These are phyloP conservation scores for Adelphocoris suturalis DNA, from an alignment of 2,888 invertebrate genomes.

Conservation along the genomic window DNA sequence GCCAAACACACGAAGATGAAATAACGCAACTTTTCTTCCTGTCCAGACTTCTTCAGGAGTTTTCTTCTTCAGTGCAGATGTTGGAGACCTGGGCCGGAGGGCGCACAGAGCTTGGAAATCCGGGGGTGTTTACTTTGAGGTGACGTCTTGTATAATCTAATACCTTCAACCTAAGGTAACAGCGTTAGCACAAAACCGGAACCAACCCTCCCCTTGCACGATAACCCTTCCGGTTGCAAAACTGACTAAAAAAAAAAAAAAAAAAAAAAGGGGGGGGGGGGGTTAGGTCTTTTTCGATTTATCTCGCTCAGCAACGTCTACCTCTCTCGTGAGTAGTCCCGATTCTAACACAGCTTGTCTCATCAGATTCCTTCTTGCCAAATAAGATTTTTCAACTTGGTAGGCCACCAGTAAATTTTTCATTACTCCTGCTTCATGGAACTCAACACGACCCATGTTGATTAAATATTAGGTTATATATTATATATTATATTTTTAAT, in stretches of 20 bases:
- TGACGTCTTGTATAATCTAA: constrained; percentile 64
- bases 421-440: too few species aligned
- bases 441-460: too few species aligned
- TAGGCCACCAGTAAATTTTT: too few species aligned
- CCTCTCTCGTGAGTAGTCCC: neutral
- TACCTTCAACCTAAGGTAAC: constrained; percentile 51
- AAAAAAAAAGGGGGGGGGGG: neutral
- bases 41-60: too few species aligned
- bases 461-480: too few species aligned
- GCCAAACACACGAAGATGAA: too few species aligned
- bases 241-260: too few species aligned
- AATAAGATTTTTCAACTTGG: neutral
- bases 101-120: constrained; percentile 20
- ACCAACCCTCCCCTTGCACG: neutral
- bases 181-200: constrained; percentile 51
- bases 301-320: neutral
- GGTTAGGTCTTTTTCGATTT: neutral
- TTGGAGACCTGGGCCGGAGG: neutral
- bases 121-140: constrained; percentile 58
- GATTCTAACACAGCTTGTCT: neutral
- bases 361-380: neutral
- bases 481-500: too few species aligned
- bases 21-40: too few species aligned
- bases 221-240: neutral
- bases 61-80: too few species aligned